Base-by-base conservation (phyloP, 2,888 invertebrate genomes). In the Coenonympha arcania region DNA sequence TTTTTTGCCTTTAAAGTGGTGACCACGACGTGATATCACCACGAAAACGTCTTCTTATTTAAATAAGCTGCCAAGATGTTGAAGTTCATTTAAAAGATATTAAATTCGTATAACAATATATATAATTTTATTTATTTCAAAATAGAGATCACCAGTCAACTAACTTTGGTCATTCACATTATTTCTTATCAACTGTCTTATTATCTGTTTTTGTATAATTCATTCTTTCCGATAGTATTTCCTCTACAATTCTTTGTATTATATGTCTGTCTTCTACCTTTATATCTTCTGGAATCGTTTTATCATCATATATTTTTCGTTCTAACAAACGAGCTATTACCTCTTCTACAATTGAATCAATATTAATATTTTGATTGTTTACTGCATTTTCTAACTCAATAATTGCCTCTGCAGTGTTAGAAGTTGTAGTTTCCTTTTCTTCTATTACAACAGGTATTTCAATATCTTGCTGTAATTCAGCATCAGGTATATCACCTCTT, bases 301-400 rank as follows among this genome's bases (percentile, higher is more conserved):
- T 87, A 51, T 82, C 85, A 50, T 87, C 87, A 57, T 85, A 87
- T 61, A 88, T 79, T 73, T 88, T 89, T 61, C 87, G 80, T 64
- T 85, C 84, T 63, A 85, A 75, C 37, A 86, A 69, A 58, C 84
- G 78, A 39, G 61, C 57, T 60, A 87, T 83, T 34, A 86, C 86
- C 61, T 87, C 86, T 65, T 87, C 87, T 1, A 87, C 86, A 51
- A 87, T 87, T 8, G 69, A 69, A 56, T 87, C 79, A 50, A 87
- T 71, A 54, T 76, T 82, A 67, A 80, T 75, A 56, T 79, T 70
- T 54, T 60, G 50, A 64, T 61, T 51, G 58, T 55, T 50, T 31
- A 45, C 37, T 26, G 26, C 39, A 15, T 54, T 56, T 33, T 51
- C 50, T 19, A 54, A 45, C 4, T 54, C 37, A 18, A 33, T 39